Conservation (phyloP, 2,113 vertebrate species). For the Anser brachyrhynchus region DNA sequence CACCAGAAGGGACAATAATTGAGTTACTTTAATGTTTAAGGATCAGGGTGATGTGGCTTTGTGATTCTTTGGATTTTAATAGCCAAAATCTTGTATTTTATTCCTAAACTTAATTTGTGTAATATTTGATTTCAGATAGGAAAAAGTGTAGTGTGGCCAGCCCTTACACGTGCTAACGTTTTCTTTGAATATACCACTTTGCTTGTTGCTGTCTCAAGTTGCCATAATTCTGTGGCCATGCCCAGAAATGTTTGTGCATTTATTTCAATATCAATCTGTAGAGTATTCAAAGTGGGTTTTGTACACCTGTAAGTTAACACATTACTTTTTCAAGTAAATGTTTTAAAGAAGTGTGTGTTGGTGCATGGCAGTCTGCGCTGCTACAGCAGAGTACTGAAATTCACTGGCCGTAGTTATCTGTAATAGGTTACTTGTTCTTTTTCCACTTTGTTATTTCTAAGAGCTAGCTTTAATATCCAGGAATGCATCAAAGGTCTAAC, state of each 20-base stretch:
- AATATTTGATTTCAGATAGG: background rate
- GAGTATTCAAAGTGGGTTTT: background rate
- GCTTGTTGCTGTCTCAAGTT: background rate
- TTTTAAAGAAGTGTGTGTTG: background rate
- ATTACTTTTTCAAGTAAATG: background rate
- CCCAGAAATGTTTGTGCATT: background rate
- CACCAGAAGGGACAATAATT: background rate
- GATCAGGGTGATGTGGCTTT: background rate
- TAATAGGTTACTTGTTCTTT: background rate
- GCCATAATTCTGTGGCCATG: background rate
- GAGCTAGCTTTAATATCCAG: background rate
- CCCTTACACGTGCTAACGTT: background rate
- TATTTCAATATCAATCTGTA: background rate
- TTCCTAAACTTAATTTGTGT: background rate
- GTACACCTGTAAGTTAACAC: background rate
- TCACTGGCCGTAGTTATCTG: fast-evolving
- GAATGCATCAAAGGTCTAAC: background rate
- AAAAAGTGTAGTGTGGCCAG: background rate
- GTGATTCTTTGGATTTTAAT: background rate
- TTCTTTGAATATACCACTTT: background rate
- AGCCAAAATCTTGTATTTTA: background rate
- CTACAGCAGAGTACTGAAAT: background rate
- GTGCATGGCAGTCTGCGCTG: background rate
- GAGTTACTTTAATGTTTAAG: background rate
- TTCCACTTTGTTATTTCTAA: background rate